Evolutionary conservation across 2,113 vertebrate species (phyloP).

Genomic region (Osmerus mordax): DNA sequence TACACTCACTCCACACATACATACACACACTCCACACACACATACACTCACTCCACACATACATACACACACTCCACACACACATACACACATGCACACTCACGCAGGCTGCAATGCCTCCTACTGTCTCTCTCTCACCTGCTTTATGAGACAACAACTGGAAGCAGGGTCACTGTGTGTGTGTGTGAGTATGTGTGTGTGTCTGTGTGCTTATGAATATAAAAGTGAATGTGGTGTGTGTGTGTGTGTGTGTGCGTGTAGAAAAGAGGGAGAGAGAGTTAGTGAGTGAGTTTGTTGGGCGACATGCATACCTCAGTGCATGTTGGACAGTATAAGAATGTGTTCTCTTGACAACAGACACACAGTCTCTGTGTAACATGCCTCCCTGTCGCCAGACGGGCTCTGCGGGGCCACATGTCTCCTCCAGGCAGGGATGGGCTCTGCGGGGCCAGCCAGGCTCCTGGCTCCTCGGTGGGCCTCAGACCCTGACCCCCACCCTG

Average conservation of each 20-base stretch:
- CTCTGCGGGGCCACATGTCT: constrained; percentile 71
- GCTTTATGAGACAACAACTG: constrained; percentile 74
- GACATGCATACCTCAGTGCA: too few relatives aligned
- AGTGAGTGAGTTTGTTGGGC: constrained; percentile 17
- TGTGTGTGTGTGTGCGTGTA: background rate
- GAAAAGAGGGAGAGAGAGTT: background rate
- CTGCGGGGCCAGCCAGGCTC: constrained; percentile 59
- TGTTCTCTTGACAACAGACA: constrained; percentile 19
- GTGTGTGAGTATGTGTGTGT: background rate
- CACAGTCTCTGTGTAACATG: constrained; percentile 55
- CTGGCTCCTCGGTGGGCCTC: constrained; percentile 55
- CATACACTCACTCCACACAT: too few relatives aligned
- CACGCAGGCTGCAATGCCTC: too few relatives aligned
- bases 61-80: too few relatives aligned
- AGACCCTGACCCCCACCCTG: constrained; percentile 13
- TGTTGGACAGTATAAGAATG: too few relatives aligned
- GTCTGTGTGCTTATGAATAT: background rate
- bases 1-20: too few relatives aligned
- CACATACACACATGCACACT: too few relatives aligned
- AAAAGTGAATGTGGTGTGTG: background rate
- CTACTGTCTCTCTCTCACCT: constrained; percentile 62
- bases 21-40: too few relatives aligned
- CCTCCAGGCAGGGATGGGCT: constrained; percentile 70
- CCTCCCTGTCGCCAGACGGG: constrained; percentile 71
- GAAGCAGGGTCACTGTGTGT: constrained; percentile 34